These are phyloP conservation scores for Tupaia chinensis DNA, from an alignment of 2,113 vertebrate genomes.

Conservation along the genomic window DNA sequence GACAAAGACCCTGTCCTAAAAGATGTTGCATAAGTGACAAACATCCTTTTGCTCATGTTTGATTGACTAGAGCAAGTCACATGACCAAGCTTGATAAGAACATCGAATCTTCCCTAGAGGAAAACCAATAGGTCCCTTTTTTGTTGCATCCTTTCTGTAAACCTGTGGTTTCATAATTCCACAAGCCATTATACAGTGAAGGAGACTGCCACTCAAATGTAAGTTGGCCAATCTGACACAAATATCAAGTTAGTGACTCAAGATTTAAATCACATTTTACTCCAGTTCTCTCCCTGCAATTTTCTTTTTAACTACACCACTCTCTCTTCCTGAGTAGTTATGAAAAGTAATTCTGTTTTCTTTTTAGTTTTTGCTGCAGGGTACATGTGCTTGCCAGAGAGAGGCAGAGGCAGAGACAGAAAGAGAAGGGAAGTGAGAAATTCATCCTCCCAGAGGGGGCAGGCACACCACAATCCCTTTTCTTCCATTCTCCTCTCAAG, in stretches of 20 bases:
- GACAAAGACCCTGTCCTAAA: background rate
- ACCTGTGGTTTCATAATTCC: too few relatives aligned
- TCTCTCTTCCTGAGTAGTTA: background rate
- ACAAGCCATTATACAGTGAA: rapidly evolving
- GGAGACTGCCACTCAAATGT: background rate
- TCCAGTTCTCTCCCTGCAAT: background rate
- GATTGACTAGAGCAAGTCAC: background rate
- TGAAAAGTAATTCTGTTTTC: background rate
- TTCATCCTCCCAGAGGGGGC: too few relatives aligned
- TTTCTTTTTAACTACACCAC: background rate
- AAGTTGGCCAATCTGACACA: background rate
- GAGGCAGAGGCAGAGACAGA: too few relatives aligned
- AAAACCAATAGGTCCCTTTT: rapidly evolving
- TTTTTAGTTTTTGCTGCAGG: too few relatives aligned
- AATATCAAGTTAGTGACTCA: background rate
- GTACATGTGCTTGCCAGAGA: too few relatives aligned
- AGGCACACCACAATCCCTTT: too few relatives aligned
- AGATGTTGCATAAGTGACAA: background rate
- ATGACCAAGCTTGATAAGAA: background rate
- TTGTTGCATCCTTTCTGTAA: background rate
- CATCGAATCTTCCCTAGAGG: too few relatives aligned
- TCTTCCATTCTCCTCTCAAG: too few relatives aligned
- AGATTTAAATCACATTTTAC: background rate
- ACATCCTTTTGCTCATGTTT: background rate
- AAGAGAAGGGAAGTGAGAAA: too few relatives aligned